phyloP scores from a whole-genome alignment of 1,140 invertebrate species.

The Diorhabda sublineata region DNA sequence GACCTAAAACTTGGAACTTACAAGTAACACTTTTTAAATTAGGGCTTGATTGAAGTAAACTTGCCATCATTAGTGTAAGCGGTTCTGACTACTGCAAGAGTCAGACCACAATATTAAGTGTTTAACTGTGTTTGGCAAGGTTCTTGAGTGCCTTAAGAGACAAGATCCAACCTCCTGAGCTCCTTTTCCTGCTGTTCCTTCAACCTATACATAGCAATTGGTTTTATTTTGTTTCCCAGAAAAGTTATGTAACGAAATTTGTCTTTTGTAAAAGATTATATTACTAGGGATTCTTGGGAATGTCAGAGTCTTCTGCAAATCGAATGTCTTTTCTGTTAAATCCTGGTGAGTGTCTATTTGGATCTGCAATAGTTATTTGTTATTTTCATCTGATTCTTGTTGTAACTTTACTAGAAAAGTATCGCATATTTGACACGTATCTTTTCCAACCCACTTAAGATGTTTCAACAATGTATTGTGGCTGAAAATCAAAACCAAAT shows the following conservation, averaged over 20 bases:
- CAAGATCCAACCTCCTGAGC: slow-evolving; percentile 35
- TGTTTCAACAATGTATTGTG: too few relatives aligned
- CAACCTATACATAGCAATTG: slow-evolving; percentile 32
- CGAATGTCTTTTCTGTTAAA: slow-evolving; percentile 29
- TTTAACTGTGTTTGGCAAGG: slow-evolving; percentile 28
- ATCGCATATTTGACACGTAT: too few relatives aligned
- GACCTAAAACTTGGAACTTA: slow-evolving; percentile 37
- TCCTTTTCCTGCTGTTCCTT: slow-evolving; percentile 30
- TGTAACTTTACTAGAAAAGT: neutral
- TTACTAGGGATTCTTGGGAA: slow-evolving; percentile 38
- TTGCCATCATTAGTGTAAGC: slow-evolving; percentile 42
- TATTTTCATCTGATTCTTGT: neutral
- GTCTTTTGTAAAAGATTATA: slow-evolving; percentile 36
- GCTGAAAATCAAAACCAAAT: too few relatives aligned
- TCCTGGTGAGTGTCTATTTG: too few relatives aligned
- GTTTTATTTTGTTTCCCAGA: slow-evolving; percentile 26
- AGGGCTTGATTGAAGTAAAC: slow-evolving; percentile 34
- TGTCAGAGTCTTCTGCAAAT: slow-evolving; percentile 41
- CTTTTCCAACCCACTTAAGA: too few relatives aligned
- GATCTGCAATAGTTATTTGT: neutral
- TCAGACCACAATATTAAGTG: slow-evolving; percentile 44
- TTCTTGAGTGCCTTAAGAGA: slow-evolving; percentile 35
- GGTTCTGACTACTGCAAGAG: slow-evolving; percentile 44
- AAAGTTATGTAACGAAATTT: slow-evolving; percentile 37
- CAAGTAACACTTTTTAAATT: slow-evolving; percentile 31